Evolutionary conservation across 2,797 vertebrate genomes (phyloP).

Genomic region (Pogonophryne albipinna): DNA sequence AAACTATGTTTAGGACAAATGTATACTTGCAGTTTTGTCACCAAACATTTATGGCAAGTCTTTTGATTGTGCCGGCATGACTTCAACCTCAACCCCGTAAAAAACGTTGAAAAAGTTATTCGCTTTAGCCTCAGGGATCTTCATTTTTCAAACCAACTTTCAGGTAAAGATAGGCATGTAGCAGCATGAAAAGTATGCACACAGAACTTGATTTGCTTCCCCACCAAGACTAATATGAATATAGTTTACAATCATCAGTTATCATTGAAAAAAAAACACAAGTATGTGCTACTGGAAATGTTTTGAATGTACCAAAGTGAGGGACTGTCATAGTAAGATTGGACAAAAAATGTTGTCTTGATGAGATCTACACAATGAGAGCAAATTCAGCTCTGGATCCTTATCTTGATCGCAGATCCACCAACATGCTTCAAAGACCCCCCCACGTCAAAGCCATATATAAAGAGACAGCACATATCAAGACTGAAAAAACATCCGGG

Average conservation of each 20-base stretch:
- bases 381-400: constrained; percentile 30
- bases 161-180: constrained; percentile 83
- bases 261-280: constrained; percentile 17
- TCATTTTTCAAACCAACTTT: constrained; percentile 74
- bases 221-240: constrained; percentile 58
- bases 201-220: constrained; percentile 74
- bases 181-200: constrained; percentile 88
- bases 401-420: constrained; percentile 74
- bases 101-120: constrained; percentile 61
- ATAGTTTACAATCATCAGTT: constrained; percentile 34
- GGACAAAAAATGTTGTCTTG: constrained; percentile 18
- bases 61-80: constrained; percentile 53
- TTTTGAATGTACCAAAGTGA: constrained; percentile 5
- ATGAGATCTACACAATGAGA: constrained; percentile 23
- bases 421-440: constrained; percentile 61
- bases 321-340: background rate
- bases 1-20: constrained; percentile 5
- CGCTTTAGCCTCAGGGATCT: constrained; percentile 75
- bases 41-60: constrained; percentile 16
- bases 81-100: constrained; percentile 42
- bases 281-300: background rate
- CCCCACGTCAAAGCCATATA: constrained; percentile 30
- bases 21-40: constrained; percentile 27
- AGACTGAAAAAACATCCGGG: constrained; percentile 75
- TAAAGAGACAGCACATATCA: constrained; percentile 64